Conservation (phyloP, 2,797 vertebrate species). For the Halcyon badia region DNA sequence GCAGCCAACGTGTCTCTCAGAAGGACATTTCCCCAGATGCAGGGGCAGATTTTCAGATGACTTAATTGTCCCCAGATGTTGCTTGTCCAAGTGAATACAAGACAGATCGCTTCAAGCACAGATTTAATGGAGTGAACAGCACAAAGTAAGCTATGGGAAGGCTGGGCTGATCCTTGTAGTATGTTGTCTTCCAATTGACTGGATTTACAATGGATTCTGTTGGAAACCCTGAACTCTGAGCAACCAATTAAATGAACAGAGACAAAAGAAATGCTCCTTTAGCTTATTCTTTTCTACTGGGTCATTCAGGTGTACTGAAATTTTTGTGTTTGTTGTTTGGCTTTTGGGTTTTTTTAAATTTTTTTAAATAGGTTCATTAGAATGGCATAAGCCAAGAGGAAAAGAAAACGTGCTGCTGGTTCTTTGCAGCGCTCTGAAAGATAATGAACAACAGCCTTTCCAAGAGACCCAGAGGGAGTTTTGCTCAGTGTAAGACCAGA, state of each 20-base stretch:
- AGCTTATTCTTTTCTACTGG: background rate
- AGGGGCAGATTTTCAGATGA: background rate
- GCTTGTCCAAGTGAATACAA: background rate
- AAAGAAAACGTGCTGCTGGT: background rate
- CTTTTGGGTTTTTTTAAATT: too few relatives aligned
- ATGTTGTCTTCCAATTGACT: background rate
- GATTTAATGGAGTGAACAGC: background rate
- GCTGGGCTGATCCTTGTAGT: background rate
- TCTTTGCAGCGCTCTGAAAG: background rate
- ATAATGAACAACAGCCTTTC: background rate
- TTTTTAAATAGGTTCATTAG: background rate
- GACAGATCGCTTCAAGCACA: background rate
- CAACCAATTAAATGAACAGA: background rate
- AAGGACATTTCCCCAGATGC: background rate
- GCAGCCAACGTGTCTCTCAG: background rate
- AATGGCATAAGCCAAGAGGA: background rate
- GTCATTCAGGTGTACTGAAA: background rate
- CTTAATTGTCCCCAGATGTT: conserved; percentile 28
- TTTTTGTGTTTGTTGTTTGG: background rate
- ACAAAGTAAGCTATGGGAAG: background rate
- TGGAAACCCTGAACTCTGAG: background rate
- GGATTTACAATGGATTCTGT: background rate
- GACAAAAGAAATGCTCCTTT: background rate
- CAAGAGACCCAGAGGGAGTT: background rate
- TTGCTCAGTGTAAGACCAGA: background rate